Evolutionary conservation across 2,888 invertebrate genomes (phyloP), one percentile per base, ranked within the genome.

Genomic region (Gymnocheta viridis): DNA sequence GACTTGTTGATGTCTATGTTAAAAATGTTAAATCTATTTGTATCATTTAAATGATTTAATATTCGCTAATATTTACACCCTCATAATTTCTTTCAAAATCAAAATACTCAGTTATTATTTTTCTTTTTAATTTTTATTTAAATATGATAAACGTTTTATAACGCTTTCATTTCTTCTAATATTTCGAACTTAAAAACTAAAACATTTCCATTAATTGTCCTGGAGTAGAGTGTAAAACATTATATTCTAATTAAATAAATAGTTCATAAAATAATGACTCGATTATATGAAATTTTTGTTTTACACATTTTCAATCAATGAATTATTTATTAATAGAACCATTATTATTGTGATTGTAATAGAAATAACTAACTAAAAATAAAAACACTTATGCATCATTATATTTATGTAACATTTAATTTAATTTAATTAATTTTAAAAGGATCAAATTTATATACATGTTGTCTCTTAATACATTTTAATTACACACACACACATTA

Each of bases 111-210:
- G n/a, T n/a, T n/a, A n/a, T n/a, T n/a, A n/a, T n/a, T n/a, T n/a
- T n/a, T 77, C 67, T 67, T 22, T 35, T 74, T 69, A 22, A 69
- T 44, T 72, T 81, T 80, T 83, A 69, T 80, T 83, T 74, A 66
- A 27, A 56, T 70, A 51, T 51, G 64, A 60, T 60, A 77, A 77
- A 73, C 72, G 44, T 54, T 35, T 73, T 47, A 7, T 47, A 49
- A 58, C 24, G 49, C 10, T 54, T 77, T 32, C 35, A 66, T 58
- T 24, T 77, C 64, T 51, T 66, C 35, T n/a, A 56, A 84, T 72
- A 73, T 60, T 72, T 72, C 19, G 41, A 64, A 19, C 70, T 73
- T 84, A 72, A 44, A 27, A 62, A 27, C 56, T 79, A 78, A n/a
- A 67, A 44, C 64, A 74, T 29, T 79, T 58, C 51, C n/a, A 19